Conservation (phyloP, 2,888 invertebrate genomes). For the Pseudococcus longispinus region DNA sequence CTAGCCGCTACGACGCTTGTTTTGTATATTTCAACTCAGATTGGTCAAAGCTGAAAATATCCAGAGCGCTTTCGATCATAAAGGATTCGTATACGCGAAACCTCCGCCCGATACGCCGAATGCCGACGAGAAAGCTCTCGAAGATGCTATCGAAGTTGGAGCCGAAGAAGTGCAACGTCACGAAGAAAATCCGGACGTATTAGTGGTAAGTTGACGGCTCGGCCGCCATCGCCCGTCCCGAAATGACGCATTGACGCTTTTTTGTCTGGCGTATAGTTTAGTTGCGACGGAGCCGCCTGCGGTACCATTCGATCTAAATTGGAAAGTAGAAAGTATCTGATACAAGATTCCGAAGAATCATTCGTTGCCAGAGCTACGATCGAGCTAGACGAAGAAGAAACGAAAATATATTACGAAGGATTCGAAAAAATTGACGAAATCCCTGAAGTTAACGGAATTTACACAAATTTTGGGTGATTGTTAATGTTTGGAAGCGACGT, state of each 20-base stretch:
- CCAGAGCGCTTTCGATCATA: slow-evolving; percentile 68
- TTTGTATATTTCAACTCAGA: slow-evolving; percentile 59
- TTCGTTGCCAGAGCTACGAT: not conserved
- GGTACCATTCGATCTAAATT: slow-evolving; percentile 35
- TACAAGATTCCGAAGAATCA: not conserved
- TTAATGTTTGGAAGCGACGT: not conserved
- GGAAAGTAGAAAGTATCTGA: slow-evolving; percentile 19
- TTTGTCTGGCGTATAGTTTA: slow-evolving; percentile 21
- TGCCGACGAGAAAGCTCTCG: slow-evolving; percentile 67
- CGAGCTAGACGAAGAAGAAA: slow-evolving; percentile 42
- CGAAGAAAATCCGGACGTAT: slow-evolving; percentile 61
- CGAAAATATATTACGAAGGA: not conserved
- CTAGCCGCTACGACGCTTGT: not conserved
- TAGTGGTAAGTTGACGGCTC: not conserved
- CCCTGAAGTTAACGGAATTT: slow-evolving; percentile 31
- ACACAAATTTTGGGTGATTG: not conserved
- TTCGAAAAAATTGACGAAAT: slow-evolving; percentile 44
- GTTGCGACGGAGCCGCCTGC: not conserved
- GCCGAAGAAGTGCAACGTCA: slow-evolving; percentile 72
- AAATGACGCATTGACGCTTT: not conserved
- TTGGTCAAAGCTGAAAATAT: slow-evolving; percentile 63
- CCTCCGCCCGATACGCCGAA: slow-evolving; percentile 60
- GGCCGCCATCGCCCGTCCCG: too few relatives aligned
- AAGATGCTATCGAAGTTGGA: slow-evolving; percentile 73
- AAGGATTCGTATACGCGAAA: slow-evolving; percentile 68